Evolutionary conservation across 2,888 invertebrate genomes (phyloP).

Genomic region (Meganola albula): DNA sequence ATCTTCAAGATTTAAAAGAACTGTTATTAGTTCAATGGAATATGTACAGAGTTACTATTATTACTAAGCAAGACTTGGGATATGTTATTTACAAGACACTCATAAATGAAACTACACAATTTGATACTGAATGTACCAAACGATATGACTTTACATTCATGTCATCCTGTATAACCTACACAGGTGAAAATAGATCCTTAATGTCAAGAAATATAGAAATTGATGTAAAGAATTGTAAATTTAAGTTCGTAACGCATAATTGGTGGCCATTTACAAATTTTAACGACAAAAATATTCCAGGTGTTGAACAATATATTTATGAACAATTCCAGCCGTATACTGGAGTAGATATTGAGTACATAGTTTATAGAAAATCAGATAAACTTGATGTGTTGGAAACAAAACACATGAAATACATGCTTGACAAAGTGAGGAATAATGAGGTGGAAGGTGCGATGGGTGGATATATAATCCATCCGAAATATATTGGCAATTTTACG

Average conservation of each 20-base stretch:
- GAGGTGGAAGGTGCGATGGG: conserved; percentile 33
- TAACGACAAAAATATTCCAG: conserved; percentile 14
- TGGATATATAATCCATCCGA: conserved; percentile 5
- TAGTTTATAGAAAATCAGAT: conserved; percentile 22
- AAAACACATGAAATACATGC: conserved; percentile 23
- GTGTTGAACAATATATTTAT: conserved; percentile 30
- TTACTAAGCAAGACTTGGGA: no score
- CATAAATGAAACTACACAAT: no score
- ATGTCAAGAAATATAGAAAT: no score
- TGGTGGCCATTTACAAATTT: conserved; percentile 33
- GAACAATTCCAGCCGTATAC: conserved; percentile 22
- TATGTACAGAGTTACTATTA: no score
- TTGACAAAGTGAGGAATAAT: conserved; percentile 22
- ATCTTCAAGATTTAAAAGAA: no score
- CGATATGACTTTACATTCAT: no score
- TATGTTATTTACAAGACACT: no score
- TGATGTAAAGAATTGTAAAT: conserved; percentile 24
- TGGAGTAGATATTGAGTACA: conserved; percentile 24
- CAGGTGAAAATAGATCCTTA: neutral
- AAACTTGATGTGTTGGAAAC: conserved; percentile 28
- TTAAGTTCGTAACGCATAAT: conserved; percentile 27
- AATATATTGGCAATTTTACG: conserved; percentile 9
- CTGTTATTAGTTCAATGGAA: no score
- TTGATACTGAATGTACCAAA: no score
- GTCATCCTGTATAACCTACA: conserved; percentile 16